Conservation (phyloP, 2,113 vertebrate genomes). For the Petroica traversi region DNA sequence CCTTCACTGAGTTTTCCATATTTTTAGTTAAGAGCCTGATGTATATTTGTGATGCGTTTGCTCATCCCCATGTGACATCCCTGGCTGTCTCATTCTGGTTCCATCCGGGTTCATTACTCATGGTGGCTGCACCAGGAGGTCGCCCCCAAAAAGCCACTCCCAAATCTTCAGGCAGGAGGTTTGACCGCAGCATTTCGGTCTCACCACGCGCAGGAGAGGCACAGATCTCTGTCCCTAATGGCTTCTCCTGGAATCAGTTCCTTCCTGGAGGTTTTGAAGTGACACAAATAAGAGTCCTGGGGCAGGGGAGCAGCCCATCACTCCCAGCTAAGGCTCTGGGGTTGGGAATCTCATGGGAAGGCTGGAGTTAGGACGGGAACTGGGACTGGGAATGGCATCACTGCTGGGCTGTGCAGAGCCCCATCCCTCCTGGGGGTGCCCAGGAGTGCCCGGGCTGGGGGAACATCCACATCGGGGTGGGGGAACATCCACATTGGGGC, state of each 20-base stretch:
- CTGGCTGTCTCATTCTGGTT: not conserved
- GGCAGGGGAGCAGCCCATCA: not conserved
- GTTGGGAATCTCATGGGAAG: not conserved
- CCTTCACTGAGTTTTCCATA: conserved; percentile 14
- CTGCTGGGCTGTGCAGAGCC: not conserved
- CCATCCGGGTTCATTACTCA: conserved; percentile 5
- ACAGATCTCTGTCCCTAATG: not conserved
- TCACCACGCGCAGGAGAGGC: not conserved
- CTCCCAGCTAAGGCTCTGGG: not conserved
- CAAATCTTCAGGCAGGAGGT: not conserved
- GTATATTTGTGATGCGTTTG: not conserved
- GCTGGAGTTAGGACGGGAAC: not conserved
- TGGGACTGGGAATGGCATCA: rapidly evolving
- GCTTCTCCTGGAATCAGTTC: not conserved
- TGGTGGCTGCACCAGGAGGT: not conserved
- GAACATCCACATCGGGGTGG: no score
- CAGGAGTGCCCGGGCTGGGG: not conserved
- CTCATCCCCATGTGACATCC: conserved; percentile 13
- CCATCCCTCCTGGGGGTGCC: rapidly evolving
- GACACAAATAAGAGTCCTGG: not conserved
- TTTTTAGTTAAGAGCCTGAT: conserved; percentile 23
- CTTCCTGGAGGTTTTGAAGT: not conserved
- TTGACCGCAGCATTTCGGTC: rapidly evolving
- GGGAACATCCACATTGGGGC: rapidly evolving
- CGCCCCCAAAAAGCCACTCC: not conserved